phyloP scores from a whole-genome alignment of 2,888 invertebrate species.

The Gandaritis pyraliata region DNA sequence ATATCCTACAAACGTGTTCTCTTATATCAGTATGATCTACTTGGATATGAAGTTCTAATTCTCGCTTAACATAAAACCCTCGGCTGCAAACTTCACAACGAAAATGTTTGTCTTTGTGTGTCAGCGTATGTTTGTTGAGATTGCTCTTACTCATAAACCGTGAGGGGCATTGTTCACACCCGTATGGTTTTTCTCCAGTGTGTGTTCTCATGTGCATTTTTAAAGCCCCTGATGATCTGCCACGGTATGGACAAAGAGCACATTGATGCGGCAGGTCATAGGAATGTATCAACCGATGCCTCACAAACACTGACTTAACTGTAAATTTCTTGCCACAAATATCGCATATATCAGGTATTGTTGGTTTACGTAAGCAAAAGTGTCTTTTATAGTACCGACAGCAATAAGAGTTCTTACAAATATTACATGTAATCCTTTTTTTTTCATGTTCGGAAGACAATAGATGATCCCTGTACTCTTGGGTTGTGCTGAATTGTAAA shows the following conservation, averaged over 20 bases:
- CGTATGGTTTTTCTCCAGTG: constrained; percentile 75
- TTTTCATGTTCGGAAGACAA: constrained; percentile 67
- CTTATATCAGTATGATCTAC: constrained; percentile 72
- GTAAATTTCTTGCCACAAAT: constrained; percentile 72
- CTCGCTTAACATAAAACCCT: constrained; percentile 67
- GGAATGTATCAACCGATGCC: constrained; percentile 72
- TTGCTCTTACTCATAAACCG: constrained; percentile 74
- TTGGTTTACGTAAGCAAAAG: constrained; percentile 57
- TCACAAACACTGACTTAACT: constrained; percentile 59
- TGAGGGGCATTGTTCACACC: constrained; percentile 68
- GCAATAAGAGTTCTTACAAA: constrained; percentile 67
- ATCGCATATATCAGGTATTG: constrained; percentile 66
- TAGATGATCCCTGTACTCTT: constrained; percentile 65
- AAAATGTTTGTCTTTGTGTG: constrained; percentile 65
- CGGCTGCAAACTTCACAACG: constrained; percentile 69
- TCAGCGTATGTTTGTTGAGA: constrained; percentile 68
- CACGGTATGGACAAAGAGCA: constrained; percentile 70
- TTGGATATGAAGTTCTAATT: constrained; percentile 69
- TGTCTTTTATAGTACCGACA: constrained; percentile 66
- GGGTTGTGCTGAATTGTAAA: constrained; percentile 57
- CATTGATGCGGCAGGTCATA: constrained; percentile 70
- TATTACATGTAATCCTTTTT: constrained; percentile 57
- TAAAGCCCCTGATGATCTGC: constrained; percentile 67
- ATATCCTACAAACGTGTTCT: constrained; percentile 70
- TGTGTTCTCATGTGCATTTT: constrained; percentile 77